Conservation (phyloP, 2,888 invertebrate genomes). For the Caenorhabditis imperialis region DNA sequence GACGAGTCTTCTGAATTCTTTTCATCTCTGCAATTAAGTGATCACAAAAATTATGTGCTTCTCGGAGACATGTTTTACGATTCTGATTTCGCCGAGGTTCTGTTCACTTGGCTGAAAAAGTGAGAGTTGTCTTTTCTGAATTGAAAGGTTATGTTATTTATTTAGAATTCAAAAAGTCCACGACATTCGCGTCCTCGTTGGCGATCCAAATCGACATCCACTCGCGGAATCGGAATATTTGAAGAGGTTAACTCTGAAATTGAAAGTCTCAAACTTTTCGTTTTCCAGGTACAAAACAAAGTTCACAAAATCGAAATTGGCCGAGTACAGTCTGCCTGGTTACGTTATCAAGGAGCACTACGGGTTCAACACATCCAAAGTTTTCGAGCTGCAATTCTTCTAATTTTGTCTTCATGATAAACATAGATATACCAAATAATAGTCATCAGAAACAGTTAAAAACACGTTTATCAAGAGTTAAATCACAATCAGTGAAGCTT, state of each 20-base stretch:
- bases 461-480: too few relatives aligned
- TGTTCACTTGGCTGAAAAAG: constrained; percentile 75
- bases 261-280: neutral
- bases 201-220: constrained; percentile 68
- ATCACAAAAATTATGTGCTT: constrained; percentile 34
- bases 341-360: constrained; percentile 68
- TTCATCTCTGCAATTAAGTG: neutral
- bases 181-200: constrained; percentile 54
- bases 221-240: constrained; percentile 56
- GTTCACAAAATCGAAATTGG: constrained; percentile 53
- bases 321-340: constrained; percentile 61
- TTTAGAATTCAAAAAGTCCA: constrained; percentile 30
- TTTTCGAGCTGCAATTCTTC: constrained; percentile 55
- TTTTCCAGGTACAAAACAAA: constrained; percentile 57
- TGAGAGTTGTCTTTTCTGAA: neutral
- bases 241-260: constrained; percentile 22
- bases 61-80: constrained; percentile 71
- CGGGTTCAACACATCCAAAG: constrained; percentile 66
- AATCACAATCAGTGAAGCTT: too few relatives aligned
- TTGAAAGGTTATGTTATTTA: neutral
- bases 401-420: too few relatives aligned
- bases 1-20: constrained; percentile 3
- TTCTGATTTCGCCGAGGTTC: constrained; percentile 82
- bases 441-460: too few relatives aligned
- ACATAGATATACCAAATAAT: too few relatives aligned